Conservation (phyloP, 1,140 invertebrate species). For the Hylaeus volcanicus region DNA sequence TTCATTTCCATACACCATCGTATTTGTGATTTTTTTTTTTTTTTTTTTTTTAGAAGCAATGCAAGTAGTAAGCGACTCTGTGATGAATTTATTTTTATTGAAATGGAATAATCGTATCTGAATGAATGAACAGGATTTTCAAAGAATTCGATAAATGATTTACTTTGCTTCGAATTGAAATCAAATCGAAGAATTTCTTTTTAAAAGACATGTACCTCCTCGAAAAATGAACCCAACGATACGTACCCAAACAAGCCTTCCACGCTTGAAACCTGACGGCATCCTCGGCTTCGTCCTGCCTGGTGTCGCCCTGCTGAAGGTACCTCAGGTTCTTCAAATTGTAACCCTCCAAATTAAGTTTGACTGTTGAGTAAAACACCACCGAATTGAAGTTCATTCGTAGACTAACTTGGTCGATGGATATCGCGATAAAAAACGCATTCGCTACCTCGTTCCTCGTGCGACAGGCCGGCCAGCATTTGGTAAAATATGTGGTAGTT, state of each 20-base stretch:
- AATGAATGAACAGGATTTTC: no score
- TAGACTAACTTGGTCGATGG: no score
- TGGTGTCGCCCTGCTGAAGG: slow-evolving; percentile 87
- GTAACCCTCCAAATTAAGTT: slow-evolving; percentile 92
- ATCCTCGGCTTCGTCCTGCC: slow-evolving; percentile 89
- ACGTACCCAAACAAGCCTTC: slow-evolving; percentile 90
- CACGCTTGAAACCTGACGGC: slow-evolving; percentile 90
- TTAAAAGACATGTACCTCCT: no score
- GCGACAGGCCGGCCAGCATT: slow-evolving; percentile 93
- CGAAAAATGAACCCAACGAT: neutral
- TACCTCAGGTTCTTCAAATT: slow-evolving; percentile 90
- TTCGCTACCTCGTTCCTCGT: slow-evolving; percentile 88
- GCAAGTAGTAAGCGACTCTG: no score
- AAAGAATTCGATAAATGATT: no score
- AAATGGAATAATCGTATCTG: no score
- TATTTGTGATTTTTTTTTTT: no score
- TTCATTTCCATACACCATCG: no score
- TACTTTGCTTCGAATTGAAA: no score
- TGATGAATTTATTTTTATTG: no score
- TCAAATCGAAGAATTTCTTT: no score
- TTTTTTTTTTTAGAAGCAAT: no score
- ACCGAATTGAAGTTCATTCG: neutral
- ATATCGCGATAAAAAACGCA: neutral
- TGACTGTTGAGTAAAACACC: slow-evolving; percentile 76
- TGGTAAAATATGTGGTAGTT: slow-evolving; percentile 99